Evolutionary conservation across 2,888 invertebrate species (phyloP), one percentile per base, ranked within the genome.

Genomic region (Ramazzottius varieornatus): DNA sequence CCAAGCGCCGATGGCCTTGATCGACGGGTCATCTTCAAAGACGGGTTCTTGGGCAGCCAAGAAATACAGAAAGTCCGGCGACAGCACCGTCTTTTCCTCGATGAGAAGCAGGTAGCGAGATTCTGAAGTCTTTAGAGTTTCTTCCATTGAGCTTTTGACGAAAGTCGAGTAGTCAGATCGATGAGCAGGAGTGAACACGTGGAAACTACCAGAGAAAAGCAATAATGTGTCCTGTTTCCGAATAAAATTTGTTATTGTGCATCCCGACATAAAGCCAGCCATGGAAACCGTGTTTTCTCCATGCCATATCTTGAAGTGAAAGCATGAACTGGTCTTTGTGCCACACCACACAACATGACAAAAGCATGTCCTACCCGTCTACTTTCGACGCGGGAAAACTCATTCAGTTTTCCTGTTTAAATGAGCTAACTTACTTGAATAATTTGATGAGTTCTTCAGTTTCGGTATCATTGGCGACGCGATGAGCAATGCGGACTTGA

Each of bases 21-120:
- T 69, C 0, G 75, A 70, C 20, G 70, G 67, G 69, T 79, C 79
- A 40, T 70, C 70, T 24, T 75, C 73, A 8, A 79, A 66, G 1
- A 75, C 69, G 1, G 73, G 71, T n/a, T 76, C 69, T 67, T 75
- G 71, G 68, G 79, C 78, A 1, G 76, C 74, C 73, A 79, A 72
- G 69, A 74, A 79, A 66, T 72, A 73, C n/a, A 79, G 71, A 70
- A 78, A 79, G 72, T 80, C 80, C n/a, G 77, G 75, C 1, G 78
- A 73, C 63, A 79, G 70, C 32, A 79, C 71, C 33, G 79, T 70
- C 65, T 79, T 79, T 69, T 79, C 79, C 69, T 79, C 79, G 33
- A 80, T 71, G 1, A 80, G 72, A 32, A 80, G 77, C 46, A 78
- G 71, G 68, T 77, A 74, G 46, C 75, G 8, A 20, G 40, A 20